Evolutionary conservation across 2,797 vertebrate species (phyloP), one percentile per base, ranked within the genome.

Genomic region (Prunella strophiata): DNA sequence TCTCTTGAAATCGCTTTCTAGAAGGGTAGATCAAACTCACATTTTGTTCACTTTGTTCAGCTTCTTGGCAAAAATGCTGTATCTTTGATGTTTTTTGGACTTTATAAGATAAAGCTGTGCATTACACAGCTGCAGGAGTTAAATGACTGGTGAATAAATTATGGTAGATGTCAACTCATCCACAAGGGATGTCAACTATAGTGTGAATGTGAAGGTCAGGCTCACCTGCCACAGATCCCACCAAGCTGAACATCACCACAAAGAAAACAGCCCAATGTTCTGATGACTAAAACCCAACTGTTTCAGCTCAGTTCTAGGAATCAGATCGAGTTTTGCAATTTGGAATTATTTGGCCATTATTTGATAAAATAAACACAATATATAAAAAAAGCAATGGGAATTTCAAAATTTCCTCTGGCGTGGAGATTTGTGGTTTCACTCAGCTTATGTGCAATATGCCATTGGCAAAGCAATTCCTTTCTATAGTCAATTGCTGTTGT

Each of bases 391-490:
- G 70, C 58, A 63, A 15, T 90, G 71, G 67, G 76, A 95, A 88
- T 81, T 80, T 72, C 58, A 62, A 16, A 83, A 73, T 90, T 93
- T 91, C 92, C 92, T 91, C 70, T 91, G 85, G 91, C 85, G 29
- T 2, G 11, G 54, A 75, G 82, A 84, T 92, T 86, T 65, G 45
- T 3, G 1, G 70, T 94, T 93, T 91, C 58, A 30, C 59, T 88
- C 85, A 22, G 70, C 77, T 88, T 84, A 50, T 57, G 68, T 85
- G 88, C 78, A 76, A 26, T 66, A 15, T 63, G 89, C 94, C 89
- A 84, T 55, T 93, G 92, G 91, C 93, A 96, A 94, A 86, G 66
- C 62, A 90, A n/a, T 91, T 95, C 86, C 63, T 42, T 84, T 71
- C 85, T 70, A 1, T 51, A 84, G 79, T 79, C 87, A 73, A 2